Evolutionary conservation across 2,113 vertebrate species (phyloP).

Genomic region (Barnardius zonarius): DNA sequence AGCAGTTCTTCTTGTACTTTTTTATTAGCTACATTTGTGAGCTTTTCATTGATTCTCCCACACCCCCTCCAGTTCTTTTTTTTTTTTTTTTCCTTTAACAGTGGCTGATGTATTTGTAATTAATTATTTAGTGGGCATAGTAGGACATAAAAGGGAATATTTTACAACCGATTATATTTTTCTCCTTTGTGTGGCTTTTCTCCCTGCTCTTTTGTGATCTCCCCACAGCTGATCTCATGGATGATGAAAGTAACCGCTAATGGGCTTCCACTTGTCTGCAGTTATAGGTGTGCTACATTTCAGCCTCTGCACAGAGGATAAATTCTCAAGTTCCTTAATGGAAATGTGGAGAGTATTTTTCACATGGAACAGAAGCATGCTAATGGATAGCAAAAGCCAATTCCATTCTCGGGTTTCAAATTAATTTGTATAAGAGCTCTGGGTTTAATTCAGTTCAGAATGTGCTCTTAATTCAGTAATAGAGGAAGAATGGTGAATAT

Average conservation of each 20-base stretch:
- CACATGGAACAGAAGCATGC: neutral
- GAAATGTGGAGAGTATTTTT: slow-evolving; percentile 5
- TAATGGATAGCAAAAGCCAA: slow-evolving; percentile 10
- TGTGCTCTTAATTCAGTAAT: slow-evolving; percentile 9
- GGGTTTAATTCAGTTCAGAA: slow-evolving; percentile 25
- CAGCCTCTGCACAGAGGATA: neutral
- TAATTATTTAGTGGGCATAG: slow-evolving; percentile 56
- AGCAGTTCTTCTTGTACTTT: neutral
- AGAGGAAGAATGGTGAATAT: neutral
- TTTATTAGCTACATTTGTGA: slow-evolving; percentile 21
- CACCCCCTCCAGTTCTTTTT: rapidly evolving
- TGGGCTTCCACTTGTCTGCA: neutral
- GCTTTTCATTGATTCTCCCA: neutral
- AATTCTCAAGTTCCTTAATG: slow-evolving; percentile 29
- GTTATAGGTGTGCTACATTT: slow-evolving; percentile 2
- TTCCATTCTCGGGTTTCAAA: slow-evolving; percentile 16
- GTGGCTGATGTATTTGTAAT: slow-evolving; percentile 23
- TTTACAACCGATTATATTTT: slow-evolving; percentile 47
- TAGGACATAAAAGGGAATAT: slow-evolving; percentile 60
- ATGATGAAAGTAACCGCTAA: slow-evolving; percentile 46
- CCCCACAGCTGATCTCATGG: neutral
- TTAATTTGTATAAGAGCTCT: slow-evolving; percentile 27
- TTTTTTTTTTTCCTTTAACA: neutral
- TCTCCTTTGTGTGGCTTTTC: slow-evolving; percentile 26
- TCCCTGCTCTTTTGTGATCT: slow-evolving; percentile 27